phyloP scores from a whole-genome alignment of 2,888 invertebrate species.

The Drosophila paracracens region DNA sequence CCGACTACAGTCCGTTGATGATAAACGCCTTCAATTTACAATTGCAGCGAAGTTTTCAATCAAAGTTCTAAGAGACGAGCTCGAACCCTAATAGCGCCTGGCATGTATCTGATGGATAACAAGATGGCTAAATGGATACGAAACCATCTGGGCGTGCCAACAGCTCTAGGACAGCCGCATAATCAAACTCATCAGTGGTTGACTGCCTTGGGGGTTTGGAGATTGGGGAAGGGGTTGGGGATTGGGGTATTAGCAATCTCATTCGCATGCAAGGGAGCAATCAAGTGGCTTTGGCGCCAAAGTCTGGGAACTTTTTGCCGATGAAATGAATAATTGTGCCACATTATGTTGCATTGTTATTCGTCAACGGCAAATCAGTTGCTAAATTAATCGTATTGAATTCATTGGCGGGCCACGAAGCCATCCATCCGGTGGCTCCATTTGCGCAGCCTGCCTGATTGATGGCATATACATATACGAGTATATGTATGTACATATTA shows the following conservation, averaged over 20 bases:
- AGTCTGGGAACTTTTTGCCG: constrained; percentile 28
- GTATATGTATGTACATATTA: neutral
- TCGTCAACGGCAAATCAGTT: constrained; percentile 79
- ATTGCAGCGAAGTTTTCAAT: constrained; percentile 12
- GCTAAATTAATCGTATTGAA: constrained; percentile 76
- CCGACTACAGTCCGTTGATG: constrained; percentile 4
- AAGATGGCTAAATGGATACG: constrained; percentile 13
- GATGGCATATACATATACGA: constrained; percentile 50
- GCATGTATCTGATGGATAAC: constrained; percentile 27
- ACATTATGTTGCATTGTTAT: constrained; percentile 80
- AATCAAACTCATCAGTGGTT: constrained; percentile 32
- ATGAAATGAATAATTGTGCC: constrained; percentile 75
- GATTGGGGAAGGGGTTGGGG: neutral
- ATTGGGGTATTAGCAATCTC: constrained; percentile 7
- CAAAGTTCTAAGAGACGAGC: constrained; percentile 13
- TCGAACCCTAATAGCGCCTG: neutral
- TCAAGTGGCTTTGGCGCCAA: constrained; percentile 22
- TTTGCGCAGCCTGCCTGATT: constrained; percentile 54
- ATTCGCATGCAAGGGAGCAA: constrained; percentile 27
- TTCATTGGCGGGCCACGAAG: constrained; percentile 65
- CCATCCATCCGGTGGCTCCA: constrained; percentile 44
- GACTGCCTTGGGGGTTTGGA: neutral
- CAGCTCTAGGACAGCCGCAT: constrained; percentile 12
- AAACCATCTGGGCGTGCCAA: constrained; percentile 19
- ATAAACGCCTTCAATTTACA: constrained; percentile 3